Evolutionary conservation across 2,113 vertebrate species (phyloP), one percentile per base, ranked within the genome.

Genomic region (Thunnus maccoyii): DNA sequence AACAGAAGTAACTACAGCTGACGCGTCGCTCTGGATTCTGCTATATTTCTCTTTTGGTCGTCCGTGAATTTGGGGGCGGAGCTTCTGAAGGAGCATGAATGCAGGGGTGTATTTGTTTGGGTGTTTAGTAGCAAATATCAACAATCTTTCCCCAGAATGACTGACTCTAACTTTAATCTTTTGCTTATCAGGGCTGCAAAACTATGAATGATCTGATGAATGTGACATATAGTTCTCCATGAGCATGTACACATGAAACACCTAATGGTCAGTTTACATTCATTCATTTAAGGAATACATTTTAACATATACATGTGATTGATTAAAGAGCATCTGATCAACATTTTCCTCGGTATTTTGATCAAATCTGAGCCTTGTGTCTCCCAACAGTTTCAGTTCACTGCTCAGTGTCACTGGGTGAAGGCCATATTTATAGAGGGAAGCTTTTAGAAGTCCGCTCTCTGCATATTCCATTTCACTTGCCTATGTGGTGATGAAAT

Each of bases 401-500:
- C 25, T 22, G 13, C 1, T 3, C 11, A 11, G 16, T 72, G n/a
- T 52, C 5, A 27, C 8, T 15, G 14, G 32, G 13, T 46, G 47
- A 55, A 22, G 16, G 55, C 1, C 50, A 2, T 58, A 15, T 71
- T 18, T 51, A 8, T 57, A 1, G 7, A 57, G 14, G 12, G n/a
- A 65, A 32, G 41, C 20, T 44, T 41, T 41, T 48, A 47, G 14
- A 61, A 10, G 30, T 71, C 13, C 20, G 8, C 22, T 50, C 22
- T 50, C 27, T 64, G 41, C 15, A 4, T 60, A 54, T 48, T 78
- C 25, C 3, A 17, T 46, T 71, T 63, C 13, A 50, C 41, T 62
- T 20, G 55, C 54, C 56, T 48, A 55, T 66, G 41, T 17, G n/a
- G 20, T 66, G 58, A 71, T 71, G 16, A 15, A 56, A 54, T 68